Evolutionary conservation across 1,140 invertebrate species (phyloP).

Genomic region (Propsilocerus akamusi): DNA sequence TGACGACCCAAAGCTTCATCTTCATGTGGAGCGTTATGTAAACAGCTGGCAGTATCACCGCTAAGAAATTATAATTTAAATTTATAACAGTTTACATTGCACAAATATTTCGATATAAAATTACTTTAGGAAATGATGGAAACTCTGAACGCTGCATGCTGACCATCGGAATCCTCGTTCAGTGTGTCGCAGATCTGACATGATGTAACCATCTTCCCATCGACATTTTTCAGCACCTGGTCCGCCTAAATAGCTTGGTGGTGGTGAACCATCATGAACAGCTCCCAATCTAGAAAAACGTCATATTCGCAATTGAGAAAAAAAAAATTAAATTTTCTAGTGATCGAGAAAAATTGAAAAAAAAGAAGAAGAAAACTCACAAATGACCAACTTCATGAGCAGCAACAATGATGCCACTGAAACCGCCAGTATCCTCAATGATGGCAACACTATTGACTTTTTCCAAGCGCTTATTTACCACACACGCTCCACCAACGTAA

Average conservation of each 20-base stretch:
- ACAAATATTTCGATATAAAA: slow-evolving; percentile 5
- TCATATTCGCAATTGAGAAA: slow-evolving; percentile 11
- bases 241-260: slow-evolving; percentile 81
- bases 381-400: slow-evolving; percentile 93
- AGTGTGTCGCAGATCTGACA: slow-evolving; percentile 85
- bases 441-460: slow-evolving; percentile 94
- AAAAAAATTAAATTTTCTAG: not conserved
- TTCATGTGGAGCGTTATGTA: slow-evolving; percentile 87
- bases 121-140: slow-evolving; percentile 89
- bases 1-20: slow-evolving; percentile 76
- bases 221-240: slow-evolving; percentile 88
- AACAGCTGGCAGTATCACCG: slow-evolving; percentile 82
- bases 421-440: slow-evolving; percentile 89
- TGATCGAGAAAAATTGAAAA: not conserved
- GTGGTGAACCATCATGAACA: slow-evolving; percentile 86
- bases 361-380: slow-evolving; percentile 43
- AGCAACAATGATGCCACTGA: slow-evolving; percentile 89
- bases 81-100: slow-evolving; percentile 5
- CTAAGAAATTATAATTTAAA: slow-evolving; percentile 28
- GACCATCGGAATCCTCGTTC: slow-evolving; percentile 92
- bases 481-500: slow-evolving; percentile 88
- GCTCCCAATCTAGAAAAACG: slow-evolving; percentile 55
- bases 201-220: slow-evolving; percentile 92
- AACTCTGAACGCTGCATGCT: slow-evolving; percentile 80
- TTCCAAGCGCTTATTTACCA: slow-evolving; percentile 85